A percentile compares a stretch with the other conserved stretches of the same genome.
phyloP scores from a whole-genome alignment of 2,888 invertebrate genomes.

The Notodonta dromedarius region DNA sequence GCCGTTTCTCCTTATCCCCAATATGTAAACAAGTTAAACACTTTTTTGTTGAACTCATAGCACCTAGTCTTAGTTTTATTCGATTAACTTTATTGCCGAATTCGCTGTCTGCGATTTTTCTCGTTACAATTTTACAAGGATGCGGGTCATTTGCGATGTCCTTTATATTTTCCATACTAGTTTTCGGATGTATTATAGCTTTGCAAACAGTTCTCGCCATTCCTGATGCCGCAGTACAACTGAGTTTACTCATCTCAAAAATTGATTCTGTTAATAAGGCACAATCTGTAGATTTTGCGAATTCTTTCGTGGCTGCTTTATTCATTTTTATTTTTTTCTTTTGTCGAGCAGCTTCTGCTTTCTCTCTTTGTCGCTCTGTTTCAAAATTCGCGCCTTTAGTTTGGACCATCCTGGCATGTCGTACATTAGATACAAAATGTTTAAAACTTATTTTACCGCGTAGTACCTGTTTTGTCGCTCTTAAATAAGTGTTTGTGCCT shows the following conservation, averaged over 20 bases:
- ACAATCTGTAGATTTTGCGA: conserved; percentile 1
- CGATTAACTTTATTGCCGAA: conserved; percentile 8
- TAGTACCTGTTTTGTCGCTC: background rate
- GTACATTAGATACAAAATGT: background rate
- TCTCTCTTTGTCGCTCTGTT: background rate
- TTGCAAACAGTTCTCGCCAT: conserved; percentile 3
- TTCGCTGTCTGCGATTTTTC: conserved; percentile 4
- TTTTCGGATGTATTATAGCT: conserved; percentile 14
- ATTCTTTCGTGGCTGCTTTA: conserved; percentile 8
- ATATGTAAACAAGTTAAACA: conserved; percentile 11
- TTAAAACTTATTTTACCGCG: background rate
- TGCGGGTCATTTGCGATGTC: background rate
- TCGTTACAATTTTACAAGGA: rapidly evolving
- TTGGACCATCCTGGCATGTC: background rate
- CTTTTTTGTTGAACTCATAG: conserved; percentile 9
- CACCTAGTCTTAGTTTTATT: conserved; percentile 11
- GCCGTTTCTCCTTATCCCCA: conserved; percentile 13
- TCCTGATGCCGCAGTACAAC: conserved; percentile 11
- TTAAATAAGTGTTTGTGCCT: background rate
- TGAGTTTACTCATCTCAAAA: conserved; percentile 21
- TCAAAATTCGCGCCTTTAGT: background rate
- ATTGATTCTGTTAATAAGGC: conserved; percentile 20
- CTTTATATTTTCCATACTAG: background rate
- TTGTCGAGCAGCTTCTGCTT: background rate
- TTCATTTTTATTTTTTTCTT: conserved; percentile 7